Evolutionary conservation across 2,113 vertebrate species (phyloP).

Genomic region (Porphyrio hochstetteri): DNA sequence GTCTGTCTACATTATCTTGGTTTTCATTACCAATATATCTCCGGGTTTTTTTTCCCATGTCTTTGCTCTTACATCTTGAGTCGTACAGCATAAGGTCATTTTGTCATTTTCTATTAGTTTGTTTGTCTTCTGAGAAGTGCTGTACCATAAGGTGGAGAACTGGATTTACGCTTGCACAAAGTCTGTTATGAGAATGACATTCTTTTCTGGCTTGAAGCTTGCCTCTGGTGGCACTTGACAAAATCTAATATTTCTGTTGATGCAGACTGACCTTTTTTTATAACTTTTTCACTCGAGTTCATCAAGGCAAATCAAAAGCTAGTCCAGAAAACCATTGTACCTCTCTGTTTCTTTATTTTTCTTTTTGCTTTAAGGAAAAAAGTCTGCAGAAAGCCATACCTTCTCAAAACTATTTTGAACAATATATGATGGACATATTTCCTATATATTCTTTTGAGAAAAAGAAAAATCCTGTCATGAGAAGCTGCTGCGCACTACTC

Average conservation of each 20-base stretch:
- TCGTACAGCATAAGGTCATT: not conserved
- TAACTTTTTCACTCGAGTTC: not conserved
- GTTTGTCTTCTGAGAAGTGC: not conserved
- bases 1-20: not conserved
- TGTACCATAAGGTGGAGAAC: not conserved
- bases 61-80: not conserved
- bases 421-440: not conserved
- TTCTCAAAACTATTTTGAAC: not conserved
- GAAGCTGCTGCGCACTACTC: slow-evolving; percentile 48
- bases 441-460: not conserved
- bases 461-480: not conserved
- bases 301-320: not conserved
- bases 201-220: not conserved
- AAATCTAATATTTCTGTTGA: not conserved
- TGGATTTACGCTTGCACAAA: not conserved
- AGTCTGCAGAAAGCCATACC: not conserved
- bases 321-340: not conserved
- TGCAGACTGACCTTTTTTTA: not conserved
- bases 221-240: not conserved
- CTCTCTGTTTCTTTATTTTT: not conserved
- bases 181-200: not conserved
- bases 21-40: not conserved
- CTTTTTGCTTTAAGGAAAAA: not conserved
- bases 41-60: not conserved
- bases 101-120: not conserved